These are phyloP conservation scores for Meloidogyne exigua DNA, from an alignment of 1,140 invertebrate genomes.

Conservation along the genomic window DNA sequence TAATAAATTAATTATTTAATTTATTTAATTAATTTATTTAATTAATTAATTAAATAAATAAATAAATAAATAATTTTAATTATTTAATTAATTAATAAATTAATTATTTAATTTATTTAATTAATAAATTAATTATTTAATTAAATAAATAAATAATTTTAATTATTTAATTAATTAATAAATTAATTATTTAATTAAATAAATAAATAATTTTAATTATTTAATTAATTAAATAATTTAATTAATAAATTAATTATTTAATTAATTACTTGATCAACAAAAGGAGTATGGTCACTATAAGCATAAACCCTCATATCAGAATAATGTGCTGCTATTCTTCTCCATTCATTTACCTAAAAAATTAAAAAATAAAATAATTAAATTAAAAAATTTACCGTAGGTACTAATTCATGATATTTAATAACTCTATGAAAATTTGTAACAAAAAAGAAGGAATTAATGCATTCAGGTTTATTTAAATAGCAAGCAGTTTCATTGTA, in stretches of 20 bases:
- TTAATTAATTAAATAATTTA: too few relatives aligned
- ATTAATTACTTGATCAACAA: constrained; percentile 56
- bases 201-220: too few relatives aligned
- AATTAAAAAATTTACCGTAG: constrained; percentile 44
- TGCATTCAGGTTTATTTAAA: constrained; percentile 52
- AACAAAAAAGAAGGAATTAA: constrained; percentile 58
- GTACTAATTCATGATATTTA: constrained; percentile 61
- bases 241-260: not conserved
- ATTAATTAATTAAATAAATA: too few relatives aligned
- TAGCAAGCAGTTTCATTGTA: constrained; percentile 54
- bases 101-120: too few relatives aligned
- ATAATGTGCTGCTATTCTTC: constrained; percentile 55
- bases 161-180: too few relatives aligned
- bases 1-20: too few relatives aligned
- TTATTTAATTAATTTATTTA: too few relatives aligned
- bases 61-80: too few relatives aligned
- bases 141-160: too few relatives aligned
- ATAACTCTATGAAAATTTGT: constrained; percentile 61
- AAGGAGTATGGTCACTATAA: constrained; percentile 62
- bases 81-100: too few relatives aligned
- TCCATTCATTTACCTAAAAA: constrained; percentile 52
- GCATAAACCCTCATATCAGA: constrained; percentile 55
- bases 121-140: too few relatives aligned
- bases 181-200: too few relatives aligned
- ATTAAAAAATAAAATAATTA: constrained; percentile 14